Percentiles rank a stretch among this genome's conserved stretches.
Evolutionary conservation across 2,113 vertebrate genomes (phyloP).

Genomic region (Furnarius figulus): DNA sequence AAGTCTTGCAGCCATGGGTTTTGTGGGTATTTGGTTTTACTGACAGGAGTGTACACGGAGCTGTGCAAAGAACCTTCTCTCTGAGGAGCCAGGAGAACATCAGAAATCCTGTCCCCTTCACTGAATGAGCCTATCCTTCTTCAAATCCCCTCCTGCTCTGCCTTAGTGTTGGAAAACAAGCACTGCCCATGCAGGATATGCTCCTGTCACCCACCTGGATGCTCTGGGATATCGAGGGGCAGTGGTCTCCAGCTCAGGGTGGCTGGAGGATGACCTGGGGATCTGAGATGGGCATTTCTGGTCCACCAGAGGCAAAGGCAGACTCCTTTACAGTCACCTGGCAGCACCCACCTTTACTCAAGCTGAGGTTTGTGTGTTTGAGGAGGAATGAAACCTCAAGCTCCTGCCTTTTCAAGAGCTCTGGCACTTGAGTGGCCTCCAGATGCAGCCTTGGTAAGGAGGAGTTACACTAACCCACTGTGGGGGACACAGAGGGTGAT

Average conservation of each 20-base stretch:
- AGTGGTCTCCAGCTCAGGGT: background rate
- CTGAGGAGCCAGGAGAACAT: background rate
- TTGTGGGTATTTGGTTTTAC: background rate
- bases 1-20: background rate
- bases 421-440: background rate
- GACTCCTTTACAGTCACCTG: background rate
- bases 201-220: background rate
- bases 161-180: background rate
- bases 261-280: background rate
- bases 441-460: background rate
- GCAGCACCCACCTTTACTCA: background rate
- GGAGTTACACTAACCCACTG: background rate
- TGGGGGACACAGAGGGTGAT: background rate
- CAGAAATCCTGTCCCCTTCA: background rate
- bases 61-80: background rate
- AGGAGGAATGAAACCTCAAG: background rate
- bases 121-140: background rate
- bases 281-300: background rate
- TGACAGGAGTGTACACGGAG: background rate
- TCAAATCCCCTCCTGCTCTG: background rate
- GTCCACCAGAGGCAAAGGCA: background rate
- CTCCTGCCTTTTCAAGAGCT: background rate
- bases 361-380: background rate
- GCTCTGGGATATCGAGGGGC: background rate
- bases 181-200: background rate